Evolutionary conservation across 2,797 vertebrate genomes (phyloP).

Genomic region (Enteromius mattozi): DNA sequence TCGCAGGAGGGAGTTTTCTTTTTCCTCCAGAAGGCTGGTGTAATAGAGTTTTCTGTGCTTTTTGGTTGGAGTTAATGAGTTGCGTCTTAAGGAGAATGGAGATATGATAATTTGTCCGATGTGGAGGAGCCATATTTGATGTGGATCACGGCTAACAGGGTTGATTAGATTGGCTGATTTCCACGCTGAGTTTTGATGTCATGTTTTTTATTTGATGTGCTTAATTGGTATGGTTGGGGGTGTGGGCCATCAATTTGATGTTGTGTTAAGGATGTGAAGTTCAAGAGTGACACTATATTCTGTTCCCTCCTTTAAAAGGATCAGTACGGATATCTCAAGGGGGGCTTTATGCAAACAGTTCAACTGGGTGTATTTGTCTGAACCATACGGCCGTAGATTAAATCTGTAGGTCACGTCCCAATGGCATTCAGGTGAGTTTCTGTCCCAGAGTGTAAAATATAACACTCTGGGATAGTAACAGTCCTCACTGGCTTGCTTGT

Average conservation of each 20-base stretch:
- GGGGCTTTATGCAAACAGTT: conserved; percentile 68
- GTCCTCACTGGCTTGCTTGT: conserved; percentile 70
- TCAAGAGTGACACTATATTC: conserved; percentile 40
- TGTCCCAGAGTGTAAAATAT: conserved; percentile 70
- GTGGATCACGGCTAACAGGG: conserved; percentile 57
- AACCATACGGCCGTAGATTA: conserved; percentile 29
- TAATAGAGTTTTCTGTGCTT: conserved; percentile 54
- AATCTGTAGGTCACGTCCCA: conserved; percentile 32
- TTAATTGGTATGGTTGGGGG: conserved; percentile 55
- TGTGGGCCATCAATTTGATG: conserved; percentile 47
- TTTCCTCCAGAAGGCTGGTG: conserved; percentile 38
- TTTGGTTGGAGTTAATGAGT: conserved; percentile 62
- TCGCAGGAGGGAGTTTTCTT: conserved; percentile 49
- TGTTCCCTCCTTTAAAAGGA: conserved; percentile 24
- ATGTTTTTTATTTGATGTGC: conserved; percentile 56
- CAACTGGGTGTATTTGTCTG: conserved; percentile 24
- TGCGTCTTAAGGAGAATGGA: conserved; percentile 59
- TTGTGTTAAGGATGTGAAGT: conserved; percentile 37
- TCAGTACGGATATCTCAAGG: conserved; percentile 16
- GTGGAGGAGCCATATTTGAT: conserved; percentile 60
- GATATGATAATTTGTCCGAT: conserved; percentile 61
- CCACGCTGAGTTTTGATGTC: conserved; percentile 56
- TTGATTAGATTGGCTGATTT: conserved; percentile 59
- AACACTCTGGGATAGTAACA: conserved; percentile 62
- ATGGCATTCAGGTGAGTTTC: conserved; percentile 48